phyloP scores from a whole-genome alignment of 2,797 vertebrate species.

The Pteronotus mesoamericanus region DNA sequence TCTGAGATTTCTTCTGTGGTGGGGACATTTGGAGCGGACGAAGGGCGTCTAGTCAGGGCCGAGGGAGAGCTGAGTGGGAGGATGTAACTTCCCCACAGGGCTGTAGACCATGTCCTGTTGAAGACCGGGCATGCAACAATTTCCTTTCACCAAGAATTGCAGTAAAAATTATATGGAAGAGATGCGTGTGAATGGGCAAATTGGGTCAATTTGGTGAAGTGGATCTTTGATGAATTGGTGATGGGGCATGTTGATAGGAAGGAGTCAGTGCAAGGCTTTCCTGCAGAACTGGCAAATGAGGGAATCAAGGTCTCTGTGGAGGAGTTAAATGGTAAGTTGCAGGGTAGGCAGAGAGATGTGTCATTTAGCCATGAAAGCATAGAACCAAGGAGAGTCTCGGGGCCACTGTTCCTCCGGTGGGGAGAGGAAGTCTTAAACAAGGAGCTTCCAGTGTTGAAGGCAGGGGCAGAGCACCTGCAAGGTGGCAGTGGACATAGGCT shows the following conservation, averaged over 20 bases:
- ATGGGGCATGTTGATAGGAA: neutral
- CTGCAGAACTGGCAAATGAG: neutral
- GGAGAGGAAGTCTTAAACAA: neutral
- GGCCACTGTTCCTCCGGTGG: neutral
- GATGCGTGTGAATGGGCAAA: neutral
- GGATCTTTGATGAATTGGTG: neutral
- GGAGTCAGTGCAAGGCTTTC: neutral
- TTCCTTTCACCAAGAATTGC: neutral
- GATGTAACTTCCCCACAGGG: neutral
- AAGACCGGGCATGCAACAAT: neutral
- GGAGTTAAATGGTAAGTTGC: neutral
- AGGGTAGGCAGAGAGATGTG: neutral
- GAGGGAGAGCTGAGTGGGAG: neutral
- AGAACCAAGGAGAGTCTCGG: neutral
- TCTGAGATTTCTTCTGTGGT: neutral
- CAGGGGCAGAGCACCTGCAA: neutral
- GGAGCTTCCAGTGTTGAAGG: neutral
- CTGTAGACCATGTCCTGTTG: neutral
- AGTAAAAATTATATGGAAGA: neutral
- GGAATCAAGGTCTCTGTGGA: neutral
- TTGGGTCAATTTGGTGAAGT: neutral
- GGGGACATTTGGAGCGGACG: too few species aligned
- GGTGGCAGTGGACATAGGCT: rapidly evolving
- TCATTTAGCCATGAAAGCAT: neutral
- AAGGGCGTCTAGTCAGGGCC: neutral